Evolutionary conservation across 2,888 invertebrate genomes (phyloP).

Genomic region (Drepana falcataria): DNA sequence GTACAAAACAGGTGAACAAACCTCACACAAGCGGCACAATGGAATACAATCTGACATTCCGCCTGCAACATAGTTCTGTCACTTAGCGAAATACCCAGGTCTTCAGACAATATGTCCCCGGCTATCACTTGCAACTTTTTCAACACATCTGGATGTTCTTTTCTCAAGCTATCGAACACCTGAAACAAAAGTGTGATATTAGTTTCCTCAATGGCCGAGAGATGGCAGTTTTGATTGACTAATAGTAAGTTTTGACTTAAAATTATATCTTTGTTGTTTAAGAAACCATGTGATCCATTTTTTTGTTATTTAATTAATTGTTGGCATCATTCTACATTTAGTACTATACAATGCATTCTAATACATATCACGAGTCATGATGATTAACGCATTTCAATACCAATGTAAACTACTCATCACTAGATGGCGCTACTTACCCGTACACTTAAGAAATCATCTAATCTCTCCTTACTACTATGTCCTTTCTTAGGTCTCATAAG

Average conservation of each 20-base stretch:
- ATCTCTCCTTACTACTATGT: constrained; percentile 78
- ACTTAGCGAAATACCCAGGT: constrained; percentile 77
- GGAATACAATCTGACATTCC: constrained; percentile 86
- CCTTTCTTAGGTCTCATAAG: constrained; percentile 86
- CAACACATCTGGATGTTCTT: constrained; percentile 74
- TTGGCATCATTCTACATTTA: too few relatives aligned
- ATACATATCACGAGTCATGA: too few relatives aligned
- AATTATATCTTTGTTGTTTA: too few relatives aligned
- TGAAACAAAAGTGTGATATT: not conserved
- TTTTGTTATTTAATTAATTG: too few relatives aligned
- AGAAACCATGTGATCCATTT: too few relatives aligned
- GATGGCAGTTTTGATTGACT: constrained; percentile 19
- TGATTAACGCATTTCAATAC: too few relatives aligned
- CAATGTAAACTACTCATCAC: constrained; percentile 4
- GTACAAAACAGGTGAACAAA: constrained; percentile 15
- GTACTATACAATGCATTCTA: too few relatives aligned
- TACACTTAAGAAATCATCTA: constrained; percentile 77
- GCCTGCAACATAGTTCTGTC: constrained; percentile 78
- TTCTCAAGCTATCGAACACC: constrained; percentile 72
- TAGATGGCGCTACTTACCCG: constrained; percentile 60
- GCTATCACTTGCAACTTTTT: constrained; percentile 82
- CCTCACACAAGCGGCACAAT: constrained; percentile 92
- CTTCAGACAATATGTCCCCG: constrained; percentile 81
- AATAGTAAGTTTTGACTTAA: too few relatives aligned
- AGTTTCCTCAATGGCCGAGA: constrained; percentile 18